A percentile compares a stretch with the other conserved stretches of the same genome.
Evolutionary conservation across 2,797 vertebrate species (phyloP).

Genomic region (Pygocentrus nattereri): DNA sequence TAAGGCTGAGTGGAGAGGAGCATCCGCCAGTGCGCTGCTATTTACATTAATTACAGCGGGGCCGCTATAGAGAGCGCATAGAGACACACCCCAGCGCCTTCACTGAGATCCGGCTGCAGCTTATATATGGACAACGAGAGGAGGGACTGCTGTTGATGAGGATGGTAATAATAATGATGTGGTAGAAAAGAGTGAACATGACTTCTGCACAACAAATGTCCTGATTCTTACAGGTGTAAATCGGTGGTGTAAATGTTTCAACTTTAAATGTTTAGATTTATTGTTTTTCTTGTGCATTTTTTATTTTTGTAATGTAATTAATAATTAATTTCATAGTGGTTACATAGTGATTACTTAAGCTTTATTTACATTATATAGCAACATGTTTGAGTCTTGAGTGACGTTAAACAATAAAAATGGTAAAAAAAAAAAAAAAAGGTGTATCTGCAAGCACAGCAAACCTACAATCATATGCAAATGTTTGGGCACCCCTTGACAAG

Average conservation of each 20-base stretch:
- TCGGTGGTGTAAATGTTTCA: too few relatives aligned
- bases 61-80: constrained; percentile 27
- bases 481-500: too few relatives aligned
- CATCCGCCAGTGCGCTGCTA: constrained; percentile 85
- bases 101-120: constrained; percentile 63
- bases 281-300: not conserved
- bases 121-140: constrained; percentile 80
- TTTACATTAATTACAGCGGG: constrained; percentile 87
- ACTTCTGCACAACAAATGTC: constrained; percentile 24
- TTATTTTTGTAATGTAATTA: not conserved
- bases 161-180: constrained; percentile 2
- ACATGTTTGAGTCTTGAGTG: not conserved
- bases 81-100: constrained; percentile 78
- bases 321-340: not conserved
- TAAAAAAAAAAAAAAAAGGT: not conserved
- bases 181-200: constrained; percentile 24
- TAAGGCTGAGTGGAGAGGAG: constrained; percentile 88
- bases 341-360: not conserved
- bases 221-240: constrained; percentile 31
- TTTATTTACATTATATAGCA: not conserved
- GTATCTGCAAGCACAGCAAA: not conserved
- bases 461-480: not conserved
- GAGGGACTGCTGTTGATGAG: constrained; percentile 13
- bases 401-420: not conserved
- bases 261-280: not conserved